Base-by-base conservation (phyloP, 2,888 invertebrate genomes). In the Tridacna gigas region DNA sequence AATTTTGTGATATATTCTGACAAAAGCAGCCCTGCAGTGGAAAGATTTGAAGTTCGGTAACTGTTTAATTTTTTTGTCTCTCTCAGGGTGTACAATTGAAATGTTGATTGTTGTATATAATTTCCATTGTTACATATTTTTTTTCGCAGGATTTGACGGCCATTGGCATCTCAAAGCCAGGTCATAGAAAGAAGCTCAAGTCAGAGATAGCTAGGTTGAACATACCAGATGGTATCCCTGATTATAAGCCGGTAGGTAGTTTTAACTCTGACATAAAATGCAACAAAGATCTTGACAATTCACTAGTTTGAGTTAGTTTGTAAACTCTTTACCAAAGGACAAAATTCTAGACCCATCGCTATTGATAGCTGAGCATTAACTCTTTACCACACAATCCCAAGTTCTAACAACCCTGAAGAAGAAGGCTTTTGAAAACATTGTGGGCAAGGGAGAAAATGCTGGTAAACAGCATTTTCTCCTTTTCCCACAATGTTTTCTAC, bases 171-270 rank as follows among this genome's bases (percentile, higher is more conserved):
- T 99, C 98, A 94, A 99, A 99, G 95, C 99, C 99, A 60, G 97
- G 98, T 95, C 99, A 99, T 95, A 96, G 99, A 91, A 99, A 99
- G 95, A 96, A 97, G 92, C 96, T 99, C 93, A 99, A 99, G 96
- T 97, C 98, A 82, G 99, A 99, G 95, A 98, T 99, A 94, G 98
- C 98, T 90, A 97, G 97, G 94, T 96, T 99, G 86, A 98, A 98
- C 94, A 97, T 99, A 92, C 97, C 98, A 66, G 99, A 99, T 95
- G 98, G 98, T 93, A 96, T 99, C 92, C 99, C 99, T 88, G 98
- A 99, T 80, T 92, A 90, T 82, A 93, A 92, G 88, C 94, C 94
- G 9, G 94, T 94, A 88, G 87, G 93, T 91, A 45, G 0, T 11
- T 5, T 20, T 37, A 4, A 4, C 37, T 4, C 2, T 37, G 37